Base-by-base conservation (phyloP, 2,888 invertebrate genomes). In the Trichopoda pennipes region DNA sequence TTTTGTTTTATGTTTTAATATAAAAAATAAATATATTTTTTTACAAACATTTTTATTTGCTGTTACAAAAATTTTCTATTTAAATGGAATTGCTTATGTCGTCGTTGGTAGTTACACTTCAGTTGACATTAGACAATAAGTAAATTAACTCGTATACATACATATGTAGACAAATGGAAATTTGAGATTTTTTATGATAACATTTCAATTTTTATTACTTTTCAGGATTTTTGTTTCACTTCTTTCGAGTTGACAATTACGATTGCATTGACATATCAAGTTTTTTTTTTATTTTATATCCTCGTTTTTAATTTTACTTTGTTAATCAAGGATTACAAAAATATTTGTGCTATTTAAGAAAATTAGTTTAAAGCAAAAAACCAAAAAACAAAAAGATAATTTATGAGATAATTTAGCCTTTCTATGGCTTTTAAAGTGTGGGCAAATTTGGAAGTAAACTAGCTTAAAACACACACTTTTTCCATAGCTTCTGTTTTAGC, bases 111-210 rank as follows among this genome's bases (percentile, higher is more conserved):
- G 47, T 53, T 6, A 53, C 21, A 75, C 44, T 51, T 68, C 21
- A 58, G 28, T 53, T 42, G 38, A n/a, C 44, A 53, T 66, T 58
- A 66, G 28, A 58, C 17, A 28, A 35, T 12, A 9, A 47, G 47
- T 21, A 55, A 35, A 64, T 63, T 56, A 38, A 49, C 23, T 47
- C 14, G 16, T 10, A 42, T 9, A 44, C 9, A 38, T 1, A 38
- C 17, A 35, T 16, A 3, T 32, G 14, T 14, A 70, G 3, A 70
- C 17, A 58, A 38, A 10, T 9, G 16, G 16, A 8, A 8, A 12
- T 56, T 56, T 19, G 17, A n/a, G 49, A 70, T 49, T 58, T 69
- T 58, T 32, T 58, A 53, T 55, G 55, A 69, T 19, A 44, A 69
- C 56, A 58, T 69, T 55, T 61, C 17, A 19, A 53, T 72, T 60